Conservation (phyloP, 2,888 invertebrate species). For the Caenorhabditis becei region DNA sequence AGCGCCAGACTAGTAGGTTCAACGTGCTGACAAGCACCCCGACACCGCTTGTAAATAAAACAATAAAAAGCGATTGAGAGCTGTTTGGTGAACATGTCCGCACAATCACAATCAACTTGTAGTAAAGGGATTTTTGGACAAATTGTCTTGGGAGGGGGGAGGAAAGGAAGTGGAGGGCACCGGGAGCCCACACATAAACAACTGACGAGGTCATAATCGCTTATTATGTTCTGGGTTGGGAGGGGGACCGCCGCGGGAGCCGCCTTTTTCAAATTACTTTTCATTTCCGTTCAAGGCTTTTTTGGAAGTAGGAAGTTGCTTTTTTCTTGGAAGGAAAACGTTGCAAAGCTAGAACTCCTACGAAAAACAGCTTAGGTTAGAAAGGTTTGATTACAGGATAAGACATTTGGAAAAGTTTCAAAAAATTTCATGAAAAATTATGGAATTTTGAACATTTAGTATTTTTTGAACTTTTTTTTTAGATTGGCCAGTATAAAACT, state of each 20-base stretch:
- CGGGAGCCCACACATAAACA: constrained; percentile 56
- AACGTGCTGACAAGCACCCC: neutral
- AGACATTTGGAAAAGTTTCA: too few relatives aligned
- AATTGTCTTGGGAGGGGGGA: constrained; percentile 3
- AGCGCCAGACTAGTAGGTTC: neutral
- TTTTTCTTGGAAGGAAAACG: constrained; percentile 9
- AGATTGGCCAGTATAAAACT: too few relatives aligned
- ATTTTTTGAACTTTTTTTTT: too few relatives aligned
- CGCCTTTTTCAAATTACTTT: constrained; percentile 46
- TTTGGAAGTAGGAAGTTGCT: neutral
- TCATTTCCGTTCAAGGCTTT: constrained; percentile 30
- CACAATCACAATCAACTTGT: constrained; percentile 3
- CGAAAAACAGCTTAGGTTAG: neutral
- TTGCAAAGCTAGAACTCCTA: constrained; percentile 3
- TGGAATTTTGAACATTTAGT: too few relatives aligned
- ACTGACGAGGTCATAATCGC: constrained; percentile 63
- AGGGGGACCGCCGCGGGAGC: constrained; percentile 24
- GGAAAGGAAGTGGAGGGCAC: constrained; percentile 52
- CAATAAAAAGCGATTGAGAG: constrained; percentile 51
- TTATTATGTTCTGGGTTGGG: constrained; percentile 59
- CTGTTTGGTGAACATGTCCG: constrained; percentile 20
- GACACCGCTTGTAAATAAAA: constrained; percentile 53
- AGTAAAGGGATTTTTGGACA: constrained; percentile 7
- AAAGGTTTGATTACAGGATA: too few relatives aligned
- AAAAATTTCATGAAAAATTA: too few relatives aligned